These are phyloP conservation scores for Eristalis pertinax DNA, from an alignment of 2,888 invertebrate species.

Conservation along the genomic window DNA sequence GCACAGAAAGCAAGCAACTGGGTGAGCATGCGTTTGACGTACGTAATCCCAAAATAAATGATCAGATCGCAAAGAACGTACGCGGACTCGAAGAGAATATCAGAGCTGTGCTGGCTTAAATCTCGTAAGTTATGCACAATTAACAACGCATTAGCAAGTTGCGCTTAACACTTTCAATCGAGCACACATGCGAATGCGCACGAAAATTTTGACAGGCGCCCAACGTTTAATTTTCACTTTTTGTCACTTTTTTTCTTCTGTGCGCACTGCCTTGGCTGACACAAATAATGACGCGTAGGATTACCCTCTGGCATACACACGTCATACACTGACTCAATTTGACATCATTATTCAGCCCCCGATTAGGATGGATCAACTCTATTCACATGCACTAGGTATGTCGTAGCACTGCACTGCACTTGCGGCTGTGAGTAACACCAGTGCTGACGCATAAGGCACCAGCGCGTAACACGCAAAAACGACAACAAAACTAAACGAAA, in stretches of 20 bases:
- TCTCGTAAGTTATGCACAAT: not conserved
- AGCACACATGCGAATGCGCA: slow-evolving; percentile 29
- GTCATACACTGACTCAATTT: slow-evolving; percentile 52
- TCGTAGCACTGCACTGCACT: slow-evolving; percentile 25
- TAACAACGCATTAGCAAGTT: slow-evolving; percentile 4
- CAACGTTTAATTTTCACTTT: slow-evolving; percentile 30
- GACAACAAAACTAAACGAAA: slow-evolving; percentile 11
- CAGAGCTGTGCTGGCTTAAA: not conserved
- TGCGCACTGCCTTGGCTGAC: not conserved
- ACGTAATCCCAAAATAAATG: not conserved
- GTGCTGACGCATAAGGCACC: slow-evolving; percentile 68
- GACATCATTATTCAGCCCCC: slow-evolving; percentile 58
- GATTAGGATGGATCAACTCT: slow-evolving; percentile 62
- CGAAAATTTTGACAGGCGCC: slow-evolving; percentile 35
- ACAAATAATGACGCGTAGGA: slow-evolving; percentile 22
- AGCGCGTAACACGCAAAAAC: slow-evolving; percentile 70
- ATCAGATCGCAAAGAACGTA: not conserved
- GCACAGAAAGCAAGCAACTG: not conserved
- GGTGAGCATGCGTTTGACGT: not conserved
- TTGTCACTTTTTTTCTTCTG: not conserved
- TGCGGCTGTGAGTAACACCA: slow-evolving; percentile 17
- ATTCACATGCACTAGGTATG: slow-evolving; percentile 33
- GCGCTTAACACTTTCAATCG: slow-evolving; percentile 26
- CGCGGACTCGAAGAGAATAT: not conserved
- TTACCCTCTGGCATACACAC: slow-evolving; percentile 25